Conservation (phyloP, 2,888 invertebrate species). For the Polylopha cassiicola region DNA sequence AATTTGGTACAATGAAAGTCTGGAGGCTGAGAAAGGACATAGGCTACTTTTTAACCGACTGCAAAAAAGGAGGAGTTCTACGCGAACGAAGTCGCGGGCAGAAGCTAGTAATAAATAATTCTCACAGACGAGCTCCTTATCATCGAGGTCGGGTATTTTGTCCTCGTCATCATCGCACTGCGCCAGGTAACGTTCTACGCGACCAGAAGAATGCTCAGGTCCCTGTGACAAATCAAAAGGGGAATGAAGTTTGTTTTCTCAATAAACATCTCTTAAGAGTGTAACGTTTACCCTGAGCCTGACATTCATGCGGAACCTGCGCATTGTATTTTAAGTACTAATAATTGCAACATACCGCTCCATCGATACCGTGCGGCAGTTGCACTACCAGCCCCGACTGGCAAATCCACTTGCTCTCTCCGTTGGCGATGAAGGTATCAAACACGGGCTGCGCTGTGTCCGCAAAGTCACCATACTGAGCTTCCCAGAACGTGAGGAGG, state of each 20-base stretch:
- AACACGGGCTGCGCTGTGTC: conserved; percentile 83
- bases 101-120: background rate
- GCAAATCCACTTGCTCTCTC: conserved; percentile 89
- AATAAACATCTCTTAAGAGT: no score
- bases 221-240: conserved; percentile 62
- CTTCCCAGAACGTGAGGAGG: conserved; percentile 87
- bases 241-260: background rate
- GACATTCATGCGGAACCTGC: no score
- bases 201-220: conserved; percentile 81
- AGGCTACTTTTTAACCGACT: background rate
- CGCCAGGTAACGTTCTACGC: conserved; percentile 82
- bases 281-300: no score
- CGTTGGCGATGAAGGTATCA: conserved; percentile 79
- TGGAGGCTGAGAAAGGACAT: no score
- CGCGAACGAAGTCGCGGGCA: background rate
- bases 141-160: conserved; percentile 75
- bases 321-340: no score
- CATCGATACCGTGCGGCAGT: conserved; percentile 90
- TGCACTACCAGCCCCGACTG: conserved; percentile 88
- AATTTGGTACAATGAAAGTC: no score
- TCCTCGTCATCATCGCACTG: conserved; percentile 81
- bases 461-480: conserved; percentile 91
- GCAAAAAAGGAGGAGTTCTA: background rate
- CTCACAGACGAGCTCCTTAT: conserved; percentile 70
- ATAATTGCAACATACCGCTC: conserved; percentile 66